phyloP scores from a whole-genome alignment of 2,797 vertebrate genomes.

The Aplochiton taeniatus region DNA sequence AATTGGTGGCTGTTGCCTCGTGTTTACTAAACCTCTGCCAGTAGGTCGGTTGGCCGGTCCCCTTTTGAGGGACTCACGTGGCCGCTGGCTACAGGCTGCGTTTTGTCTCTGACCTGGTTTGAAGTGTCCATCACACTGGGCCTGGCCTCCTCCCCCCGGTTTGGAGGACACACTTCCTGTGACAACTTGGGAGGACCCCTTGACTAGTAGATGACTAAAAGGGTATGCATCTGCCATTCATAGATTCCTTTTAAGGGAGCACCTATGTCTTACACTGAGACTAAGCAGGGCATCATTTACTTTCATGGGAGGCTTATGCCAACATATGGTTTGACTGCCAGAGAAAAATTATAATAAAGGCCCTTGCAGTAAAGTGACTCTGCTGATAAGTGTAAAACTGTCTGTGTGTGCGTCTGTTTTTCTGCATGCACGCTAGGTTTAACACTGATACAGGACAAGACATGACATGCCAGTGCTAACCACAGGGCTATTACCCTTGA shows the following conservation, averaged over 20 bases:
- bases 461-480: constrained; percentile 7
- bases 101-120: constrained; percentile 15
- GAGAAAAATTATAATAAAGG: too few species aligned
- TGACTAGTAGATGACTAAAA: too few species aligned
- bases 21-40: constrained; percentile 42
- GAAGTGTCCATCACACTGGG: not conserved
- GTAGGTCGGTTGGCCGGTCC: constrained; percentile 22
- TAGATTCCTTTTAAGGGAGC: too few species aligned
- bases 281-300: too few species aligned
- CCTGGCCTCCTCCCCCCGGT: too few species aligned
- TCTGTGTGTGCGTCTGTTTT: not conserved
- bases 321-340: too few species aligned
- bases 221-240: too few species aligned
- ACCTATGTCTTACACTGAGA: too few species aligned
- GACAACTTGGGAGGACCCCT: too few species aligned
- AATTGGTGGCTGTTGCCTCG: constrained; percentile 36
- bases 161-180: too few species aligned
- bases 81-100: constrained; percentile 27
- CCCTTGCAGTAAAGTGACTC: too few species aligned
- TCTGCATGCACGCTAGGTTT: not conserved
- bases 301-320: too few species aligned
- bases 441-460: not conserved
- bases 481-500: not conserved
- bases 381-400: not conserved
- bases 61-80: constrained; percentile 14